Evolutionary conservation across 2,888 invertebrate genomes (phyloP).

Genomic region (Keiferia lycopersicella): DNA sequence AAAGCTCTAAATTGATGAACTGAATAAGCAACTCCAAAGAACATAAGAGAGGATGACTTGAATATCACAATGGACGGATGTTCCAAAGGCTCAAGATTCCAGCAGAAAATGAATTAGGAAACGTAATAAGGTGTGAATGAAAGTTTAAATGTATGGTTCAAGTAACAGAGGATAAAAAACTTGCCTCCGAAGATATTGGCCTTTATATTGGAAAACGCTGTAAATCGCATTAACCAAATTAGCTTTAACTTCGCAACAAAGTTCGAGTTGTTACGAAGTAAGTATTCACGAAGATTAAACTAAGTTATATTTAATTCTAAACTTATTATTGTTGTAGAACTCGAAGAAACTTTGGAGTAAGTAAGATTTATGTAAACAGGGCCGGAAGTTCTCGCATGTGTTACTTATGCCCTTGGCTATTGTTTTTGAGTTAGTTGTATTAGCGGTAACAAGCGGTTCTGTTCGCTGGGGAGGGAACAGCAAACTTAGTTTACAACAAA

Average conservation of each 20-base stretch:
- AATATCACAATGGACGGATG: background rate
- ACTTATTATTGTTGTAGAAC: slow-evolving; percentile 44
- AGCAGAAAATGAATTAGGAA: slow-evolving; percentile 25
- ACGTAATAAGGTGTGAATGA: slow-evolving; percentile 26
- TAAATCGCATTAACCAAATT: slow-evolving; percentile 21
- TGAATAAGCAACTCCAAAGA: no score
- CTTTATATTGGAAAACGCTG: background rate
- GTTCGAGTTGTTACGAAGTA: slow-evolving; percentile 18
- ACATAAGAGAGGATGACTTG: no score
- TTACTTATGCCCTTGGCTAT: slow-evolving; percentile 2
- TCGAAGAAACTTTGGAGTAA: slow-evolving; percentile 39
- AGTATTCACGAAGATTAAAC: slow-evolving; percentile 29
- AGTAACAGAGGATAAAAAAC: background rate
- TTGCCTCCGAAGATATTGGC: background rate
- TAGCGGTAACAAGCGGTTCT: background rate
- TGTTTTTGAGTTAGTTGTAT: background rate
- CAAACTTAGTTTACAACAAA: slow-evolving; percentile 19
- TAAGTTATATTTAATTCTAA: slow-evolving; percentile 36
- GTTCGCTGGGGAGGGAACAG: background rate
- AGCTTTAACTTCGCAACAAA: slow-evolving; percentile 20
- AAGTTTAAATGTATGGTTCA: slow-evolving; percentile 23
- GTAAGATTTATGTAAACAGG: slow-evolving; percentile 31
- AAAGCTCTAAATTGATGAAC: no score
- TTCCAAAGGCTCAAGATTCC: background rate
- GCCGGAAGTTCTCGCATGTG: slow-evolving; percentile 37